Conservation (phyloP, 2,888 invertebrate genomes). For the Phlogophora meticulosa region DNA sequence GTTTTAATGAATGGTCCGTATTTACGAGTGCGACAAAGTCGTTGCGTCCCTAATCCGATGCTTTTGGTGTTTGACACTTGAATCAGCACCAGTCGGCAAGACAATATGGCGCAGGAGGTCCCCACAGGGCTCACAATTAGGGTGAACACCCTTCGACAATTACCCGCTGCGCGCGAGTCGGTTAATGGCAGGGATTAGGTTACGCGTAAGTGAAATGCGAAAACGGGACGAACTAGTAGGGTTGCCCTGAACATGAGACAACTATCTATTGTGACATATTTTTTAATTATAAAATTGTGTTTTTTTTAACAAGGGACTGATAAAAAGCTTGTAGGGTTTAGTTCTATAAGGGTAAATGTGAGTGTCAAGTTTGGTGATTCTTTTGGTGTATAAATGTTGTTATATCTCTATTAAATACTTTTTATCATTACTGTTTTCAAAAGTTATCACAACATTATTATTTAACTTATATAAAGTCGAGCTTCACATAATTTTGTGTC, state of each 20-base stretch:
- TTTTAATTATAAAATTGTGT: conserved; percentile 57
- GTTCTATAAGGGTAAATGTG: conserved; percentile 29
- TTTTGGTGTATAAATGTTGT: conserved; percentile 3
- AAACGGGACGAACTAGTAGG: conserved; percentile 72
- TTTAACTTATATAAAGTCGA: no score
- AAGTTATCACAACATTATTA: no score
- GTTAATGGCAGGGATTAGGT: conserved; percentile 87
- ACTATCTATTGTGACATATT: conserved; percentile 50
- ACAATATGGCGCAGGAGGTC: conserved; percentile 74
- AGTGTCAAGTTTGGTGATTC: conserved; percentile 4
- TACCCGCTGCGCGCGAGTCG: conserved; percentile 80
- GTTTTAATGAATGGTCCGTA: conserved; percentile 56
- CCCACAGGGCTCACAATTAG: conserved; percentile 80
- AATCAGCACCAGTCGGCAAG: conserved; percentile 66
- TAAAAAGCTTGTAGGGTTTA: conserved; percentile 16
- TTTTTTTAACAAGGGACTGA: conserved; percentile 24
- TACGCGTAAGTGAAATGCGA: conserved; percentile 84
- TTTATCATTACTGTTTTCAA: neutral
- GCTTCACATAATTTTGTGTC: no score
- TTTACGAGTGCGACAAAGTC: conserved; percentile 55
- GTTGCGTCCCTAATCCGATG: conserved; percentile 61
- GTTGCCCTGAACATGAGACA: conserved; percentile 62
- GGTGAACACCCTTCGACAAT: conserved; percentile 87
- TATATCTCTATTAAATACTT: neutral
- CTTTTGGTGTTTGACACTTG: conserved; percentile 83